A percentile compares a stretch with the other conserved stretches of the same genome.
phyloP scores from a whole-genome alignment of 2,797 vertebrate species.

The Ptychobarbus kaznakovi region DNA sequence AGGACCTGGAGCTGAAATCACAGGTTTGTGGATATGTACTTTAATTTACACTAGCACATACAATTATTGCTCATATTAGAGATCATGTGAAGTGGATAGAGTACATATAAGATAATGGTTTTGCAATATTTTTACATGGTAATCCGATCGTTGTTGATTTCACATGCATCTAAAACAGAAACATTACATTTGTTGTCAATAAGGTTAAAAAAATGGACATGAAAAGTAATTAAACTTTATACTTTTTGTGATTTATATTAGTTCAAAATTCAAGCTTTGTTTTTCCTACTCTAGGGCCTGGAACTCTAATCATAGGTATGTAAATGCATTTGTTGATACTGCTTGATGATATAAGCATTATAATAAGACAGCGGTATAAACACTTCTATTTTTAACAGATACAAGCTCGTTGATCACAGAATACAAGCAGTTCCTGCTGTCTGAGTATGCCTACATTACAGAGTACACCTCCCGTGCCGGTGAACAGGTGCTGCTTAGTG shows the following conservation, averaged over 20 bases:
- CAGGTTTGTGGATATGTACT: background rate
- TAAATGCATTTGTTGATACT: too few relatives aligned
- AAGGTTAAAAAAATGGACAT: background rate
- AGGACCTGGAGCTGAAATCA: background rate
- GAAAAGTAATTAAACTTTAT: too few relatives aligned
- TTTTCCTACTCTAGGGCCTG: background rate
- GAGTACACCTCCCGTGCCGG: constrained; percentile 39
- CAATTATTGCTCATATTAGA: background rate
- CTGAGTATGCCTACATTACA: constrained; percentile 25
- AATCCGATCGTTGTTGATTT: too few relatives aligned
- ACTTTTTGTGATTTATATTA: too few relatives aligned
- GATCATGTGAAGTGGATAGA: too few relatives aligned
- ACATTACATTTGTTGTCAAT: background rate
- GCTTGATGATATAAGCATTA: too few relatives aligned
- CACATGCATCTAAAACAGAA: too few relatives aligned
- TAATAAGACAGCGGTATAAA: background rate
- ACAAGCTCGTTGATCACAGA: constrained; percentile 17
- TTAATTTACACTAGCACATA: background rate
- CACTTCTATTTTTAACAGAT: constrained; percentile 9
- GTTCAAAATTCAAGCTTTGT: background rate
- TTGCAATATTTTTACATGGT: too few relatives aligned
- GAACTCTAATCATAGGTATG: background rate
- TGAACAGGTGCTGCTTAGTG: constrained; percentile 36
- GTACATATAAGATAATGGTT: background rate
- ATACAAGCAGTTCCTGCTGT: constrained; percentile 39